Evolutionary conservation across 2,797 vertebrate species (phyloP).

Genomic region (Chrosomus eos): DNA sequence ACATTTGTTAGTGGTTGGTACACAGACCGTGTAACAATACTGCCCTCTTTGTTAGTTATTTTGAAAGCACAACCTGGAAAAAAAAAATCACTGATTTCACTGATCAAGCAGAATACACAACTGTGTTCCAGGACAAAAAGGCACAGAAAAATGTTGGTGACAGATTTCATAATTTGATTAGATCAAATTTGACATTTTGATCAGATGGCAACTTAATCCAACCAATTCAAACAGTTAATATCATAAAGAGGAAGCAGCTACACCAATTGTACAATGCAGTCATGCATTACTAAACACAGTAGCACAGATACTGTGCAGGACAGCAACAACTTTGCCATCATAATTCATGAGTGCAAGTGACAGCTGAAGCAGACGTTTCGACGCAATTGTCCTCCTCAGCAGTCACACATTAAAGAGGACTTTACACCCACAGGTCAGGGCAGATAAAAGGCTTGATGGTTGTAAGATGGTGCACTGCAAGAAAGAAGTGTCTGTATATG

Average conservation of each 20-base stretch:
- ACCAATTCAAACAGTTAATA: not conserved
- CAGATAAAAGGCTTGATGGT: slow-evolving; percentile 65
- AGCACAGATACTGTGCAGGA: slow-evolving; percentile 10
- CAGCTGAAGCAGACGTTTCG: slow-evolving; percentile 57
- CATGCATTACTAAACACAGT: not conserved
- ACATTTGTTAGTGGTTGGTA: not conserved
- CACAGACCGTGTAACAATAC: not conserved
- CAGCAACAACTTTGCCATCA: slow-evolving; percentile 62
- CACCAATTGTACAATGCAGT: not conserved
- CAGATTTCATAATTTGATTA: not conserved
- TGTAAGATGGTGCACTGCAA: slow-evolving; percentile 26
- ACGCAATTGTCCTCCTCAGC: slow-evolving; percentile 63
- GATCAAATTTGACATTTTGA: too few relatives aligned
- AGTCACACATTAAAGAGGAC: slow-evolving; percentile 75
- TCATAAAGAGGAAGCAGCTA: not conserved
- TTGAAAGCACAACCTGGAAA: not conserved
- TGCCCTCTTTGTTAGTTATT: slow-evolving; percentile 25
- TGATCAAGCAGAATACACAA: not conserved
- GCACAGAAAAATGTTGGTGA: not conserved
- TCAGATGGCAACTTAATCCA: not conserved
- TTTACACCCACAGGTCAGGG: slow-evolving; percentile 80
- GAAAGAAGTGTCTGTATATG: slow-evolving; percentile 39
- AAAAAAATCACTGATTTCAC: not conserved
- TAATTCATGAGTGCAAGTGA: slow-evolving; percentile 56
- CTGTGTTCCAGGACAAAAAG: not conserved